A percentile compares a stretch with the other conserved stretches of the same genome.
Conservation (phyloP, 2,113 vertebrate genomes). For the Cephalopholis sonnerati region DNA sequence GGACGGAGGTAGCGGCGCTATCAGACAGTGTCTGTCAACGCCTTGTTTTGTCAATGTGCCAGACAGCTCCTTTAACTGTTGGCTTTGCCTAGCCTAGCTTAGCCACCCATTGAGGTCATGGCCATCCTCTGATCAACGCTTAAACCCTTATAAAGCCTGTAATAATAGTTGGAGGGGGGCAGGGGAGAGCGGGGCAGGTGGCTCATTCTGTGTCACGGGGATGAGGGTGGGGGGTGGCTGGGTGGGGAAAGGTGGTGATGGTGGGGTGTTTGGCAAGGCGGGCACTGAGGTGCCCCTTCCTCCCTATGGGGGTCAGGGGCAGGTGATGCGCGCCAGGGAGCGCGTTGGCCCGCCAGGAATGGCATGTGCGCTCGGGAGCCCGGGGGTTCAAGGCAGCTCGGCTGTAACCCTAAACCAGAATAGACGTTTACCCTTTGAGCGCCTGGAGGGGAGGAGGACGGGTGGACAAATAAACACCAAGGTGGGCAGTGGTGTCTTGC, state of each 20-base stretch:
- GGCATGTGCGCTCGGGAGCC: conserved; percentile 80
- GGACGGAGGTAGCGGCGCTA: conserved; percentile 56
- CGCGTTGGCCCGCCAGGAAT: conserved; percentile 81
- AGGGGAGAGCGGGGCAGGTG: conserved; percentile 68
- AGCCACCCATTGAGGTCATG: conserved; percentile 71
- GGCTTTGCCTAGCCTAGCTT: conserved; percentile 69
- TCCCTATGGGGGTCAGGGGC: conserved; percentile 69
- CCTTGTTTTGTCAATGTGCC: conserved; percentile 69
- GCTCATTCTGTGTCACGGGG: conserved; percentile 57
- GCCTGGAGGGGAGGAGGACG: conserved; percentile 66
- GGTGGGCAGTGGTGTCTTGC: conserved; percentile 75
- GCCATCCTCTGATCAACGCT: conserved; percentile 69
- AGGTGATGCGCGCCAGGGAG: conserved; percentile 78
- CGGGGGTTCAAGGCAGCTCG: conserved; percentile 85
- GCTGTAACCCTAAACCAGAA: conserved; percentile 87
- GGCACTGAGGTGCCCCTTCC: conserved; percentile 72
- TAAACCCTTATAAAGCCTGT: conserved; percentile 81
- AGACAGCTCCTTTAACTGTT: conserved; percentile 75
- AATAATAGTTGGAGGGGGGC: conserved; percentile 68
- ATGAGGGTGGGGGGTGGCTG: background rate
- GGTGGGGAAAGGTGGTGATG: conserved; percentile 45
- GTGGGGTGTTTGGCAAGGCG: conserved; percentile 51
- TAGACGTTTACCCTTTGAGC: conserved; percentile 89
- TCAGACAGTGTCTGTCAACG: conserved; percentile 80
- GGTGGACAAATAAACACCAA: conserved; percentile 85